Conservation (phyloP, 2,113 vertebrate species). For the Epinephelus fuscoguttatus region DNA sequence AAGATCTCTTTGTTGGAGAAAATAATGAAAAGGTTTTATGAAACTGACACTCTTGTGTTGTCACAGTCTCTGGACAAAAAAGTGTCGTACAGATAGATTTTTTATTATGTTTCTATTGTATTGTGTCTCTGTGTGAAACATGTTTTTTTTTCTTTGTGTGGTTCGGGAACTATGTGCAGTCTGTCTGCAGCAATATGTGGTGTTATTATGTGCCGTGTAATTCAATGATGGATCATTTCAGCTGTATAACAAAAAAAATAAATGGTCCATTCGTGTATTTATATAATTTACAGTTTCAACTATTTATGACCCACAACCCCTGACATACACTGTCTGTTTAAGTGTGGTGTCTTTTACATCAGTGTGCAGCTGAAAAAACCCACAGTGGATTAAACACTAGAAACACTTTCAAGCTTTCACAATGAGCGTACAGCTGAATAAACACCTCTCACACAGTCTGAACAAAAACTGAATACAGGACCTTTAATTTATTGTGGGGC, state of each 20-base stretch:
- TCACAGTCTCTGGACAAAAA: too few relatives aligned
- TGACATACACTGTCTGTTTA: neutral
- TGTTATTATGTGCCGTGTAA: neutral
- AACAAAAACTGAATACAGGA: neutral
- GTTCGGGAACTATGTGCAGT: neutral
- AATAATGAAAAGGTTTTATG: too few relatives aligned
- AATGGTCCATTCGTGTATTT: slow-evolving; percentile 1
- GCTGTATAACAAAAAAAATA: neutral
- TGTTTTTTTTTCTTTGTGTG: neutral
- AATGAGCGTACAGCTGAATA: neutral
- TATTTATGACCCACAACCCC: neutral
- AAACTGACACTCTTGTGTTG: too few relatives aligned
- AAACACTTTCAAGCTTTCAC: neutral
- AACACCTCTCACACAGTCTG: neutral
- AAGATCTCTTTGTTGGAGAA: too few relatives aligned
- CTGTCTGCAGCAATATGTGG: neutral
- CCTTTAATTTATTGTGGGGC: neutral
- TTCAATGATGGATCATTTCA: neutral
- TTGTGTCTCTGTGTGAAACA: neutral
- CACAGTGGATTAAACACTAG: neutral
- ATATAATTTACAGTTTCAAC: neutral
- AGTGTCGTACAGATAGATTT: too few relatives aligned
- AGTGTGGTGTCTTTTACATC: neutral
- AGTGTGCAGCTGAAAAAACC: neutral
- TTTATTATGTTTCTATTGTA: too few relatives aligned